Conservation (phyloP, 1,140 invertebrate genomes). For the Drosophila pachea region DNA sequence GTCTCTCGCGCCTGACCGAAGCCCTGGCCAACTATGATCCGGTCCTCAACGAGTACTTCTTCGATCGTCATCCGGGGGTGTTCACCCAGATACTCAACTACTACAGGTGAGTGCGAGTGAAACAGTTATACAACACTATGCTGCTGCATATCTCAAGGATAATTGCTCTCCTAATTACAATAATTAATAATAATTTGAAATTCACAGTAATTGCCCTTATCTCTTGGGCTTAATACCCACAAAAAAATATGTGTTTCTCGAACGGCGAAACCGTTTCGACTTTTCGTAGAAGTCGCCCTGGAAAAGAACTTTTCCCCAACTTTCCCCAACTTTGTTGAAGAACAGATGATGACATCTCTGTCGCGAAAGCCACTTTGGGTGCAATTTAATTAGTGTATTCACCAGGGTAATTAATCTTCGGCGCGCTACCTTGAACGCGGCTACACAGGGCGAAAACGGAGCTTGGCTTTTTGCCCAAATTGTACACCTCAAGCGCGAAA, state of each 20-base stretch:
- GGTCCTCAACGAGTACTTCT: slow-evolving; percentile 98
- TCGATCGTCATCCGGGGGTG: slow-evolving; percentile 98
- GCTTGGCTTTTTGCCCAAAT: slow-evolving; percentile 52
- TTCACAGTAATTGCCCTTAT: too few relatives aligned
- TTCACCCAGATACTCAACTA: slow-evolving; percentile 97
- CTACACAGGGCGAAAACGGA: not conserved
- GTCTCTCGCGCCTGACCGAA: slow-evolving; percentile 92
- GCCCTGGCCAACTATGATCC: slow-evolving; percentile 96
- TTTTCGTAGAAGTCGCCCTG: not conserved
- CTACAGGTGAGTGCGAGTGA: slow-evolving; percentile 83
- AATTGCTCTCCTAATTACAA: too few relatives aligned
- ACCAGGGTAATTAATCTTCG: slow-evolving; percentile 13
- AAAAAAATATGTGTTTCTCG: not conserved
- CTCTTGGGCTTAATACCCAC: too few relatives aligned
- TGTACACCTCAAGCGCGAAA: slow-evolving; percentile 32
- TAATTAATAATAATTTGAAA: too few relatives aligned
- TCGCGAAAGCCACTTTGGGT: not conserved
- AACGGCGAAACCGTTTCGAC: not conserved
- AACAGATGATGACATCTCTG: slow-evolving; percentile 2
- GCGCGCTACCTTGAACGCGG: not conserved
- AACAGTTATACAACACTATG: not conserved
- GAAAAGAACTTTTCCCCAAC: not conserved
- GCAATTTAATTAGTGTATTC: not conserved
- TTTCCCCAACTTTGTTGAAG: not conserved
- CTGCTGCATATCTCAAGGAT: too few relatives aligned